A percentile compares a stretch with the other conserved stretches of the same genome.
Conservation (phyloP, 2,113 vertebrate species). For the Zapornia atra region DNA sequence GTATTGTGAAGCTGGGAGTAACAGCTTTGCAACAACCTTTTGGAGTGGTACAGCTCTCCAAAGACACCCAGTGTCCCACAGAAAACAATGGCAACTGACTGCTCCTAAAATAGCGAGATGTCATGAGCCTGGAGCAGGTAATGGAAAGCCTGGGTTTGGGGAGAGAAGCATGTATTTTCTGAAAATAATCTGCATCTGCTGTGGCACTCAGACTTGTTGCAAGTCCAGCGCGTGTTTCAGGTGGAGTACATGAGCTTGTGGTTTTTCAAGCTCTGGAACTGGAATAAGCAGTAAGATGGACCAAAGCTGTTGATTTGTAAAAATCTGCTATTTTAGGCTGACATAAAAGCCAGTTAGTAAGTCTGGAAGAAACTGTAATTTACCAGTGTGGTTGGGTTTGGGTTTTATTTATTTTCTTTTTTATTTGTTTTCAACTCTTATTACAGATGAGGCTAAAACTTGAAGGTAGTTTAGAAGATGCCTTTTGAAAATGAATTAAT, state of each 20-base stretch:
- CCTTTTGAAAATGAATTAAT: slow-evolving; percentile 12
- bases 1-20: not conserved
- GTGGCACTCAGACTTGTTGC: not conserved
- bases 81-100: not conserved
- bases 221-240: not conserved
- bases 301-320: not conserved
- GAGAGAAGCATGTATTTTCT: not conserved
- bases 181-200: not conserved
- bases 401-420: not conserved
- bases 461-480: not conserved
- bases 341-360: not conserved
- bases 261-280: not conserved
- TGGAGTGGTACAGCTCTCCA: not conserved
- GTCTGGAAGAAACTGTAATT: not conserved
- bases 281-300: not conserved
- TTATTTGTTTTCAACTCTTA: not conserved
- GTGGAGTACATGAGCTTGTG: not conserved
- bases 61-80: not conserved
- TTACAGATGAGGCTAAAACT: not conserved
- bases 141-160: not conserved
- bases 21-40: not conserved
- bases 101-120: not conserved
- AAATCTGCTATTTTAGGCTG: not conserved
- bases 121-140: not conserved
- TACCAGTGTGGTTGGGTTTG: not conserved